These are phyloP conservation scores for Proales similis DNA, from an alignment of 1,140 invertebrate species.

Conservation along the genomic window DNA sequence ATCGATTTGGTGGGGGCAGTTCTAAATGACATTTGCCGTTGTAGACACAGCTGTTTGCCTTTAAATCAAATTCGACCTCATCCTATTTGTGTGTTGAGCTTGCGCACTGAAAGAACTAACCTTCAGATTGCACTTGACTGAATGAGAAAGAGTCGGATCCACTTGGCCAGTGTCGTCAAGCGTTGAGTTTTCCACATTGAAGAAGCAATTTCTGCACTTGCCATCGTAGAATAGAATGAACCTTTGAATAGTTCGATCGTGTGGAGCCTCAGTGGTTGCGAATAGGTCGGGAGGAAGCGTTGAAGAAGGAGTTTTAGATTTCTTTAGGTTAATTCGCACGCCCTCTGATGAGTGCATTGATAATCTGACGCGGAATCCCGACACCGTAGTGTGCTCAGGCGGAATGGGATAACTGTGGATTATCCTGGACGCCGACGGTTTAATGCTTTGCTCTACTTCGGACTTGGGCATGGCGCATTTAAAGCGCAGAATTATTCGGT, in stretches of 20 bases:
- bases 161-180: not conserved
- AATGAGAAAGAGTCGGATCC: conserved; percentile 7
- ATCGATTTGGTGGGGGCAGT: not conserved
- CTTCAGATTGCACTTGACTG: conserved; percentile 18
- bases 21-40: conserved; percentile 30
- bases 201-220: conserved; percentile 20
- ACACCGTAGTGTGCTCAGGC: conserved; percentile 6
- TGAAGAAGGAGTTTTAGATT: too few species aligned
- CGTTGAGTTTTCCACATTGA: not conserved
- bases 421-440: conserved; percentile 11
- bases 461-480: conserved; percentile 25
- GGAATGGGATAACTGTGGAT: conserved; percentile 11
- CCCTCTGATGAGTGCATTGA: not conserved
- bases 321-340: not conserved
- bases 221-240: conserved; percentile 26
- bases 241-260: too few species aligned
- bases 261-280: too few species aligned
- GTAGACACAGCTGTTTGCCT: conserved; percentile 26
- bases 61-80: not conserved
- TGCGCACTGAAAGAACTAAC: too few species aligned
- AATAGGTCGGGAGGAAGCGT: too few species aligned
- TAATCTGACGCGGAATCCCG: conserved; percentile 28
- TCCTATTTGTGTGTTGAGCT: not conserved
- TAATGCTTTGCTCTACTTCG: conserved; percentile 12
- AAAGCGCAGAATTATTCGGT: conserved; percentile 11